Evolutionary conservation across 2,113 vertebrate species (phyloP).

Genomic region (Suricata suricatta): DNA sequence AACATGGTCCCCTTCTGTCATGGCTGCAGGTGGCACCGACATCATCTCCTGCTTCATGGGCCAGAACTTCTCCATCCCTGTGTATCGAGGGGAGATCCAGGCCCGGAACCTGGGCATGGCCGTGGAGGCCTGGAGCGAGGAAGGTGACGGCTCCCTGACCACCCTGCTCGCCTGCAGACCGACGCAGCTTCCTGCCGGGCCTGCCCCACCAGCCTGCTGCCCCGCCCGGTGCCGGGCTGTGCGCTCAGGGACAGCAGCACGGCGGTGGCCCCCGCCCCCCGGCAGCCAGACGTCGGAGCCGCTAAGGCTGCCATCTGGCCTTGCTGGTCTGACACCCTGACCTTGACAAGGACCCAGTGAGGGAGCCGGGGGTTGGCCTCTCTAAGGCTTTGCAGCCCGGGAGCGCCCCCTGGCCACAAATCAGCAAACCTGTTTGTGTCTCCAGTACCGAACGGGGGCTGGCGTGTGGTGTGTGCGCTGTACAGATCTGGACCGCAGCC

Average conservation of each 20-base stretch:
- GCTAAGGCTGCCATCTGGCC: too few relatives aligned
- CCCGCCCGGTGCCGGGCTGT: fast-evolving
- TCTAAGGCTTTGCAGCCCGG: neutral
- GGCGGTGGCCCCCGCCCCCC: fast-evolving
- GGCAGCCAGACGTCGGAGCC: neutral
- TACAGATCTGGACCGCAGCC: neutral
- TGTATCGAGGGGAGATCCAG: slow-evolving; percentile 97
- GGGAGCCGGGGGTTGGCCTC: neutral
- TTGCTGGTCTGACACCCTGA: fast-evolving
- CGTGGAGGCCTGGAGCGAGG: slow-evolving; percentile 92
- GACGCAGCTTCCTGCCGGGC: too few relatives aligned
- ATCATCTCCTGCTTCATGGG: slow-evolving; percentile 98
- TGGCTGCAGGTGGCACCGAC: slow-evolving; percentile 93
- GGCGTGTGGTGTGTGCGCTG: neutral
- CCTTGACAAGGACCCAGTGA: fast-evolving
- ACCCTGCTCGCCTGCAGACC: too few relatives aligned
- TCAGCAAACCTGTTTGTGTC: neutral
- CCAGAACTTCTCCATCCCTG: slow-evolving; percentile 93
- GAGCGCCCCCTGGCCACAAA: neutral
- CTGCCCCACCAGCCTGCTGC: too few relatives aligned
- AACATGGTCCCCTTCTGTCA: neutral
- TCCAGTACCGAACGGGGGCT: neutral
- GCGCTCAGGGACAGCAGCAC: fast-evolving
- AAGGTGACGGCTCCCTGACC: slow-evolving; percentile 84
- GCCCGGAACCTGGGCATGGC: slow-evolving; percentile 96